Percentiles rank a stretch among this genome's conserved stretches.
Conservation (phyloP, 2,888 invertebrate species). For the Ichneumon xanthorius region DNA sequence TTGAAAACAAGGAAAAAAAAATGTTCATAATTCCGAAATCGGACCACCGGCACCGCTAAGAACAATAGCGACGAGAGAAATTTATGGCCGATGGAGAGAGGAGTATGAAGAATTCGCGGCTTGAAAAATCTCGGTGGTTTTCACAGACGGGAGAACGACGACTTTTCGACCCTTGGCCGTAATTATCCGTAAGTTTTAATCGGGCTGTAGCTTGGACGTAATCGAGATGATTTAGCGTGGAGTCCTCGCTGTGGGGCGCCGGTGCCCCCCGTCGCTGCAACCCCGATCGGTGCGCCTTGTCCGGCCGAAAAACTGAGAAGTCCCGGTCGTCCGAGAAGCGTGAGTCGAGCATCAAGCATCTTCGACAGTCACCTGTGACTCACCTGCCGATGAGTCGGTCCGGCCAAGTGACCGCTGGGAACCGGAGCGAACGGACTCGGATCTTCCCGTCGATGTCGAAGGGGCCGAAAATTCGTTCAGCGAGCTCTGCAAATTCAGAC, state of each 20-base stretch:
- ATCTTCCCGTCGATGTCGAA: conserved; percentile 12
- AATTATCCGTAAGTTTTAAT: conserved; percentile 78
- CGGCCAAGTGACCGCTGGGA: conserved; percentile 13
- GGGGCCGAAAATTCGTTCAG: conserved; percentile 12
- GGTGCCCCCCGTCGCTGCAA: conserved; percentile 74
- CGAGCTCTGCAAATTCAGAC: conserved; percentile 12
- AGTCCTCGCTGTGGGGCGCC: conserved; percentile 76
- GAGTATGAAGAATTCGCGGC: conserved; percentile 53
- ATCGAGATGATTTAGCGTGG: conserved; percentile 78
- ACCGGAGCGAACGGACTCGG: conserved; percentile 38
- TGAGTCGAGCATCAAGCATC: conserved; percentile 57
- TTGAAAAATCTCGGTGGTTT: conserved; percentile 35
- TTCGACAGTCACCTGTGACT: conserved; percentile 69
- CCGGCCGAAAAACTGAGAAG: conserved; percentile 40
- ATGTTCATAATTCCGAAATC: neutral
- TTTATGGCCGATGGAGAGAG: conserved; percentile 29
- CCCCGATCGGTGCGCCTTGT: conserved; percentile 61
- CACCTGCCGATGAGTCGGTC: conserved; percentile 62
- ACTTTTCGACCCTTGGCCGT: conserved; percentile 66
- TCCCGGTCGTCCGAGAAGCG: conserved; percentile 32
- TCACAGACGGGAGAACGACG: conserved; percentile 16
- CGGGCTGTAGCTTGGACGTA: conserved; percentile 71
- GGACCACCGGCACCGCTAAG: conserved; percentile 53
- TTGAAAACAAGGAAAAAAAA: neutral
- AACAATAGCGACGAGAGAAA: conserved; percentile 31